These are phyloP conservation scores for Escarpia spicata DNA, from an alignment of 2,888 invertebrate species.

Conservation along the genomic window DNA sequence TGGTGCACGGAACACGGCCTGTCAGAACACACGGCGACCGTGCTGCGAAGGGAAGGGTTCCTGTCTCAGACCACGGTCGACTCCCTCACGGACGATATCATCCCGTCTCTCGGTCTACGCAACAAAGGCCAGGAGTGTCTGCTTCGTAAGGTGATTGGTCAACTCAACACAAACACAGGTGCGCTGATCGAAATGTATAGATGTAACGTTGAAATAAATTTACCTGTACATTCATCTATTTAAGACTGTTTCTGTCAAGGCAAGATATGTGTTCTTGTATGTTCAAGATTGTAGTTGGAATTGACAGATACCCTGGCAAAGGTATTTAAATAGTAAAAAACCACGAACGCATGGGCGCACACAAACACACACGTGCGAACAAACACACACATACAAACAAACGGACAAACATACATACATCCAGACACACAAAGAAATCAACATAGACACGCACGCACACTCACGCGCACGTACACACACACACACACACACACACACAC, in stretches of 20 bases:
- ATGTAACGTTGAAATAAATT: neutral
- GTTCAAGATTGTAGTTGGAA: no score
- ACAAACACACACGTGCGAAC: no score
- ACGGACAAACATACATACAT: no score
- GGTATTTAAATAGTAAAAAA: no score
- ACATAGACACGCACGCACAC: no score
- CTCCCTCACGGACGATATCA: slow-evolving; percentile 30
- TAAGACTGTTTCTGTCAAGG: neutral
- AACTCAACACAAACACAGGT: neutral
- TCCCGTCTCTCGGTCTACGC: slow-evolving; percentile 24
- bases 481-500: no score
- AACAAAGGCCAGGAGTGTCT: slow-evolving; percentile 32
- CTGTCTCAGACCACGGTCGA: slow-evolving; percentile 27
- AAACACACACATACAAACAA: no score
- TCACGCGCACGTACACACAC: no score
- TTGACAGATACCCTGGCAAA: no score
- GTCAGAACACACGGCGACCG: slow-evolving; percentile 32
- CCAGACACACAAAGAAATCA: no score
- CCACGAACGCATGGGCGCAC: no score
- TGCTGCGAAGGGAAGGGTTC: slow-evolving; percentile 36
- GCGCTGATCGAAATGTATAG: neutral
- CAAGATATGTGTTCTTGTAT: no score
- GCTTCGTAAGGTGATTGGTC: slow-evolving; percentile 24
- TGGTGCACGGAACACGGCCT: slow-evolving; percentile 37
- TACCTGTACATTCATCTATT: neutral